Conservation (phyloP, 1,140 invertebrate genomes). For the Anthonomus grandis region DNA sequence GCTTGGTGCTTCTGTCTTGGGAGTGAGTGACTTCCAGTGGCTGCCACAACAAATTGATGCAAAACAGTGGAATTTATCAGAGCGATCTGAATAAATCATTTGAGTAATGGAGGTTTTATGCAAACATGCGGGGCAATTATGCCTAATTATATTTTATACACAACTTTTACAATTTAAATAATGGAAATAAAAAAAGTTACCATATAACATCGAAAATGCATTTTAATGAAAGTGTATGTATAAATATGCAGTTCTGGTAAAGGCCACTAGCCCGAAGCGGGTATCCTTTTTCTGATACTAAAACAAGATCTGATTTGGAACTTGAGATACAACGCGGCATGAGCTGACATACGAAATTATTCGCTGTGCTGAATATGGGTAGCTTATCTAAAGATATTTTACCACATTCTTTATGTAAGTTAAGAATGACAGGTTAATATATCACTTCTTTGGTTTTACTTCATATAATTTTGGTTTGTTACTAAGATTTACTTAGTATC, state of each 20-base stretch:
- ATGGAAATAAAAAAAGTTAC: slow-evolving; percentile 25
- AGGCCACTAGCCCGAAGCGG: background rate
- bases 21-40: slow-evolving; percentile 22
- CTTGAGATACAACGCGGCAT: no score
- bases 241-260: slow-evolving; percentile 5
- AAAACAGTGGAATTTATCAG: slow-evolving; percentile 27
- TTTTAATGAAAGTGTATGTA: slow-evolving; percentile 16
- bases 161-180: slow-evolving; percentile 26
- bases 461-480: no score
- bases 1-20: slow-evolving; percentile 5
- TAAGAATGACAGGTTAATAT: no score
- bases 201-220: slow-evolving; percentile 9
- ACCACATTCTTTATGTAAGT: no score
- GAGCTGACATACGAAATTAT: no score
- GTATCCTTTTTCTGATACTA: slow-evolving; percentile 2
- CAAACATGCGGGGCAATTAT: slow-evolving; percentile 26
- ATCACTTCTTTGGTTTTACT: no score
- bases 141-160: slow-evolving; percentile 28
- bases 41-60: slow-evolving; percentile 28
- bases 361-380: no score
- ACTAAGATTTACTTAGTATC: no score
- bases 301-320: no score
- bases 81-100: slow-evolving; percentile 26
- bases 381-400: no score
- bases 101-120: slow-evolving; percentile 26